These are phyloP conservation scores for Bucco capensis DNA, from an alignment of 2,113 vertebrate species.

Conservation along the genomic window DNA sequence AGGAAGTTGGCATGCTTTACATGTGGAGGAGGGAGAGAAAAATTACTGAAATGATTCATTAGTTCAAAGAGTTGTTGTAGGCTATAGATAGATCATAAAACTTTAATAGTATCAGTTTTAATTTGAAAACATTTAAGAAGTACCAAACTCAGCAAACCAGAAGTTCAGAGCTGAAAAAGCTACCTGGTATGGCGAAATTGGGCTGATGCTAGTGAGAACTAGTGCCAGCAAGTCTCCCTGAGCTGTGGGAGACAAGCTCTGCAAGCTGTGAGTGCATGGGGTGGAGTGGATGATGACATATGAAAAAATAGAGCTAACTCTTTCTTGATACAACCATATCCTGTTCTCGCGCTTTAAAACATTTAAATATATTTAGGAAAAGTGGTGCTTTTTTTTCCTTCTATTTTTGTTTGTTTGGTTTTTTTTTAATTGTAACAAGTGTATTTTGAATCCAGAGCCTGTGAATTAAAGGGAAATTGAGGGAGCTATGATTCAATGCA, in stretches of 20 bases:
- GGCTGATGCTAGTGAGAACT: background rate
- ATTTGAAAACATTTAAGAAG: background rate
- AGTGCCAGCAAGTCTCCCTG: background rate
- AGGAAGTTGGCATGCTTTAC: accelerated
- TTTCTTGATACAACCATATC: background rate
- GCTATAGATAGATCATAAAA: background rate
- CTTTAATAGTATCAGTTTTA: background rate
- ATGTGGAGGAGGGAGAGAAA: background rate
- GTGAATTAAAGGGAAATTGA: slow-evolving; percentile 1
- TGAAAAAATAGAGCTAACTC: background rate
- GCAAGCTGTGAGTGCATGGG: background rate
- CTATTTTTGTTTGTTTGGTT: background rate
- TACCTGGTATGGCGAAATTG: background rate
- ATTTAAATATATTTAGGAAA: background rate
- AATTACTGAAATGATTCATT: background rate
- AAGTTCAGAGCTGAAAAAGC: background rate
- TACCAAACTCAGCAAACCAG: background rate
- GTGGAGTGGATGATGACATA: background rate
- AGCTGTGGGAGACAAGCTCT: background rate
- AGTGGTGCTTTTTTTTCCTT: background rate
- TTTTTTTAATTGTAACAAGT: background rate
- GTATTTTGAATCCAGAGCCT: background rate
- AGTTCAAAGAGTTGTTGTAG: background rate
- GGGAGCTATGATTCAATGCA: slow-evolving; percentile 30
- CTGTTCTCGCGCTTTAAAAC: background rate